Conservation (phyloP, 2,888 invertebrate species). For the Eupeodes latifasciatus region DNA sequence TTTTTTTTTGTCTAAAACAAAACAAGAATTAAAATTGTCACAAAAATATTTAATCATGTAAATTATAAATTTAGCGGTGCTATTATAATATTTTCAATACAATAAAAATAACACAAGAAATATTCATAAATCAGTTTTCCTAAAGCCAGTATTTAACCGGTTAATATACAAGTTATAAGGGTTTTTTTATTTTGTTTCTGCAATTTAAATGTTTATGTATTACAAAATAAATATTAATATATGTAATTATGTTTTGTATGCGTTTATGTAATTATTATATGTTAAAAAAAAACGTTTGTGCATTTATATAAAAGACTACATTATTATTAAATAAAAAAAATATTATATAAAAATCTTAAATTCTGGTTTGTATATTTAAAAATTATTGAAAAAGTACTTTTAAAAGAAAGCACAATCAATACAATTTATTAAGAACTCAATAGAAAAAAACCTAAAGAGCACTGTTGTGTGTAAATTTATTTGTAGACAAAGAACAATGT, state of each 20-base stretch:
- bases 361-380: not conserved
- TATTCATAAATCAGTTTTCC: conserved; percentile 25
- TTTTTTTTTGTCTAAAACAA: conserved; percentile 4
- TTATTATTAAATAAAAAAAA: not conserved
- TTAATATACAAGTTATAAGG: conserved; percentile 4
- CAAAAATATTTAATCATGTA: conserved; percentile 5
- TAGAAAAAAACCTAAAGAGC: conserved; percentile 11
- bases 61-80: conserved; percentile 48
- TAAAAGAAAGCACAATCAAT: conserved; percentile 57
- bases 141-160: conserved; percentile 38
- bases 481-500: not conserved
- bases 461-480: conserved; percentile 11
- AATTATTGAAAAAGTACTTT: conserved; percentile 11
- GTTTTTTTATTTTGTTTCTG: conserved; percentile 15
- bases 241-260: not conserved
- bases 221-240: conserved; percentile 6
- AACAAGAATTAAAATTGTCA: conserved; percentile 13
- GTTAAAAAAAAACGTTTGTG: not conserved
- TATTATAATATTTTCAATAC: conserved; percentile 24
- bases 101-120: conserved; percentile 12
- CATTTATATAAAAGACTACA: conserved; percentile 17
- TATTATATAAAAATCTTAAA: not conserved
- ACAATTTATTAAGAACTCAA: conserved; percentile 1
- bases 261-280: not conserved
- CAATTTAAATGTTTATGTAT: conserved; percentile 5